These are phyloP conservation scores for Drosophila meridiana DNA, from an alignment of 2,888 invertebrate genomes.

Conservation along the genomic window DNA sequence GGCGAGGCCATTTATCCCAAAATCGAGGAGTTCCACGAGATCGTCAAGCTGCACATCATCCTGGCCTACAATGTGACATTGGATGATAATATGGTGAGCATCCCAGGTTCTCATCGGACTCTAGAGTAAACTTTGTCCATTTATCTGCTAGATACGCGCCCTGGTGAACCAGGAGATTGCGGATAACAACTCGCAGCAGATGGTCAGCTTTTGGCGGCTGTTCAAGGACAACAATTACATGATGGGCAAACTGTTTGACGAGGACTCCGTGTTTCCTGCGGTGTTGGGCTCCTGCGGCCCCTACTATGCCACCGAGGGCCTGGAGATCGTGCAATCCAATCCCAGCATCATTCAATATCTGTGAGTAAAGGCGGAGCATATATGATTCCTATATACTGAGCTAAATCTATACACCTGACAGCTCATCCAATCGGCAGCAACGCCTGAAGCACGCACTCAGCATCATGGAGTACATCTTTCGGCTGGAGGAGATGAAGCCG, in stretches of 20 bases:
- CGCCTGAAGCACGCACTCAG: constrained; percentile 82
- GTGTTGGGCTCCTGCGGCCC: constrained; percentile 84
- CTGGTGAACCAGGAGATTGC: constrained; percentile 84
- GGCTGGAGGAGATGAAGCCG: constrained; percentile 83
- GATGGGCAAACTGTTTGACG: constrained; percentile 84
- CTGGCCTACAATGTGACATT: constrained; percentile 83
- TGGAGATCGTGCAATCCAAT: constrained; percentile 79
- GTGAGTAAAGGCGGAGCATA: constrained; percentile 57
- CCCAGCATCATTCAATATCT: constrained; percentile 81
- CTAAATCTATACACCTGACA: neutral
- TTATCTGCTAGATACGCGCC: constrained; percentile 75
- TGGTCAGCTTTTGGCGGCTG: constrained; percentile 83
- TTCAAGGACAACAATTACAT: constrained; percentile 84
- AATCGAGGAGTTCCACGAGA: constrained; percentile 83
- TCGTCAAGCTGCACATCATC: constrained; percentile 83
- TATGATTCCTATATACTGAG: neutral
- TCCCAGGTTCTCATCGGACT: too few species aligned
- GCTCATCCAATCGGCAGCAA: constrained; percentile 82
- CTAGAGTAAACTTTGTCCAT: neutral
- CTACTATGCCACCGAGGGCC: constrained; percentile 83
- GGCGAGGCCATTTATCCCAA: constrained; percentile 81
- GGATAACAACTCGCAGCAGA: constrained; percentile 82
- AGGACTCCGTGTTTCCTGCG: constrained; percentile 83
- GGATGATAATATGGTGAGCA: constrained; percentile 83
- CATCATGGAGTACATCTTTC: constrained; percentile 83